Percentiles rank a stretch among this genome's conserved stretches.
Evolutionary conservation across 2,888 invertebrate genomes (phyloP).

Genomic region (Uloborus plumipes): DNA sequence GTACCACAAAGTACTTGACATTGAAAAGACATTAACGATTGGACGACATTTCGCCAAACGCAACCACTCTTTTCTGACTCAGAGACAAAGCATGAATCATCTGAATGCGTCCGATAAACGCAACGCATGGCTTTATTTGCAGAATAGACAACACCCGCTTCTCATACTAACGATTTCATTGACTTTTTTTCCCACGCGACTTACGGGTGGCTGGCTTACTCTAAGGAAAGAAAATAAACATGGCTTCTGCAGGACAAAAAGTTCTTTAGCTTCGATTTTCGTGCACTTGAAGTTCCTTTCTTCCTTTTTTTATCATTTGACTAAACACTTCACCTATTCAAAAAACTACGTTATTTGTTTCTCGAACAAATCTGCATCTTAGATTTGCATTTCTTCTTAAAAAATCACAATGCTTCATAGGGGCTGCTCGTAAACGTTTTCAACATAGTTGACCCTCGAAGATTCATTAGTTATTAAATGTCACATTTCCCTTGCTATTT

Average conservation of each 20-base stretch:
- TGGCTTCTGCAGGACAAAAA: neutral
- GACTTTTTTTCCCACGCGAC: conserved; percentile 30
- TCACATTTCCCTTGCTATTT: no score
- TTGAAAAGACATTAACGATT: neutral
- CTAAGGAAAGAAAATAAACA: neutral
- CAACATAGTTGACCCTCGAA: no score
- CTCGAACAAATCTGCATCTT: no score
- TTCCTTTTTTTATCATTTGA: no score
- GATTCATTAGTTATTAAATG: no score
- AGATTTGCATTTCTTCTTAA: no score
- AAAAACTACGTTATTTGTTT: neutral
- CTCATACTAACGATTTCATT: neutral
- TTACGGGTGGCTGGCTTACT: conserved; percentile 2
- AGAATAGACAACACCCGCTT: conserved; percentile 15
- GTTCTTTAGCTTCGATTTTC: no score
- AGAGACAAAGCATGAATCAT: no score
- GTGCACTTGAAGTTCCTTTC: no score
- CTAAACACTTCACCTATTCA: neutral
- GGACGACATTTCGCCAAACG: conserved; percentile 16
- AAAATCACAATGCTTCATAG: no score
- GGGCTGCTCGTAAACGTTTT: no score
- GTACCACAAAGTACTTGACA: neutral
- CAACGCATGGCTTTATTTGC: neutral
- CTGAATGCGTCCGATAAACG: no score
- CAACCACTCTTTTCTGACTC: conserved; percentile 7